phyloP scores from a whole-genome alignment of 2,797 vertebrate species.

The Pteropus rufus region DNA sequence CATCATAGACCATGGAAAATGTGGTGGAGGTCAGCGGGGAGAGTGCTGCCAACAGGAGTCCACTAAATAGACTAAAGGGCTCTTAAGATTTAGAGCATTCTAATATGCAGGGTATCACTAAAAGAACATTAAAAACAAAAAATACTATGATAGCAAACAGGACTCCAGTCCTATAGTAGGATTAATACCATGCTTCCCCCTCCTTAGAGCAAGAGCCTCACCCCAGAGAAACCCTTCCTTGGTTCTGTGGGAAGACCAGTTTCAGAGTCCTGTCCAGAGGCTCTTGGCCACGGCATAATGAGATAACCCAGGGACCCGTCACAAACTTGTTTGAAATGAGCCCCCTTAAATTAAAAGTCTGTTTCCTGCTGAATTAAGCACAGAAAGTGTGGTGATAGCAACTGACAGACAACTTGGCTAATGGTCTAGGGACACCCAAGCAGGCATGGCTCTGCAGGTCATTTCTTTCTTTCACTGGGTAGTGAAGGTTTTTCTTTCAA shows the following conservation, averaged over 20 bases:
- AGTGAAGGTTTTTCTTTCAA: constrained; percentile 20
- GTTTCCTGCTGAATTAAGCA: not conserved
- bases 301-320: not conserved
- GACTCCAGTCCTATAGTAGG: not conserved
- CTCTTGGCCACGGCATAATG: not conserved
- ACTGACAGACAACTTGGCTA: not conserved
- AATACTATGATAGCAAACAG: not conserved
- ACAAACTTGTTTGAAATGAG: not conserved
- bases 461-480: not conserved
- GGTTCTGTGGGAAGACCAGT: not conserved
- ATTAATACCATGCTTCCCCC: not conserved
- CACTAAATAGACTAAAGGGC: not conserved
- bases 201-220: not conserved
- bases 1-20: not conserved
- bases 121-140: not conserved
- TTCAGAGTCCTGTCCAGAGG: not conserved
- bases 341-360: not conserved
- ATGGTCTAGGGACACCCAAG: not conserved
- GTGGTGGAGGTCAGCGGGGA: not conserved
- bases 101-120: not conserved
- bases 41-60: not conserved
- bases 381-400: not conserved
- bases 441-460: not conserved
- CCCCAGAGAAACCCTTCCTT: not conserved
- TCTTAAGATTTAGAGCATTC: constrained; percentile 13